Conservation (phyloP, 2,888 invertebrate species). For the Camponotus fellah region DNA sequence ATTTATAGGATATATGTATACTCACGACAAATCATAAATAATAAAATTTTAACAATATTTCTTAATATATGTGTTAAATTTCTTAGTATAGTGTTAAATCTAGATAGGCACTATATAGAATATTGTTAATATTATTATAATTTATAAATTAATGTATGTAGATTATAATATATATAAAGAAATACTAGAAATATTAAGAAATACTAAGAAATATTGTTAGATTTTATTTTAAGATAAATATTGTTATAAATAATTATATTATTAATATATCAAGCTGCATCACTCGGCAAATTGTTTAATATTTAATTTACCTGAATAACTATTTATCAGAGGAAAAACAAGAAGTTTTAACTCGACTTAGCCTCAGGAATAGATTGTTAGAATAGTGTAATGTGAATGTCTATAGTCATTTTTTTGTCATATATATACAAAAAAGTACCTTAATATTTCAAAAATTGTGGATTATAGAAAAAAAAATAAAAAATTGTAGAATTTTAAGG, state of each 20-base stretch:
- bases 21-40: background rate
- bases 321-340: background rate
- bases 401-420: background rate
- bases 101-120: background rate
- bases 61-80: background rate
- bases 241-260: conserved; percentile 1
- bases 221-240: background rate
- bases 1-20: conserved; percentile 68
- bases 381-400: background rate
- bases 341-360: background rate
- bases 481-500: background rate
- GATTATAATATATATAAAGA: background rate
- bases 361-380: background rate
- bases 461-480: background rate
- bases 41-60: conserved; percentile 2
- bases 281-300: background rate
- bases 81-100: too few relatives aligned
- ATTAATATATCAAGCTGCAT: background rate
- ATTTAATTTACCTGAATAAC: background rate
- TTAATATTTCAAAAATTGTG: background rate
- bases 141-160: background rate
- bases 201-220: background rate
- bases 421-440: background rate
- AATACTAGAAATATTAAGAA: too few relatives aligned
- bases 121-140: conserved; percentile 3